Evolutionary conservation across 1,140 invertebrate genomes (phyloP), one percentile per base, ranked within the genome.

Genomic region (Cyphomyrmex costatus): DNA sequence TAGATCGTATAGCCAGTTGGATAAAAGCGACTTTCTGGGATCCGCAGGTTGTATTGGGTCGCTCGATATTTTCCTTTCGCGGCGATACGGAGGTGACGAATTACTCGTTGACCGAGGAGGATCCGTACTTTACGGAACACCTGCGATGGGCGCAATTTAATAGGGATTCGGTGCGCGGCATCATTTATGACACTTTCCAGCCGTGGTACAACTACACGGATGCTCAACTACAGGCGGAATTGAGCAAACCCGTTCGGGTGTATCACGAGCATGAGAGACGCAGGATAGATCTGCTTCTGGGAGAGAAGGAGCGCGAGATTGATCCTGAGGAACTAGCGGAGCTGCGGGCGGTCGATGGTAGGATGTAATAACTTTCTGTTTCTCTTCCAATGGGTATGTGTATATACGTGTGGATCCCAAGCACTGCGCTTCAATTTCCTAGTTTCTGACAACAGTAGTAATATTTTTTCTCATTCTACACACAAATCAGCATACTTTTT

Each of bases 51-150:
- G 88, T 93, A 30, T 88, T 95, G 0, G 93, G 92, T 36, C 93
- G 94, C 30, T 95, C 94, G 6, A 90, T 96, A 30, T 93, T 93
- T n/a, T 91, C 95, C 0, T 95, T 96, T 0, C 93, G 91, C 30
- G 92, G 91, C 0, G 76, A 92, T 16, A 91, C 74, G 3, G 92
- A 94, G 51, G 93, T 96, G 1, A 94, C 93, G 46, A 96, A 96
- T 70, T 96, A 95, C 86, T 61, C 94, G 0, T 27, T 89, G 8
- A 4, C n/a, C 8, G 8, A 58, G 7, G 89, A 91, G 7, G 53
- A 86, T 56, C 82, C 80, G 0, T 2, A 84, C 0, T 33, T 71
- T 3, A 61, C 42, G 33, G 86, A 92, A 0, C 56, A 87, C 2
- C 4, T 91, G 0, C 12, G 83, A 0, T 92, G 86, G 73, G 83